phyloP scores from a whole-genome alignment of 2,113 vertebrate genomes.

The Falco punctatus region DNA sequence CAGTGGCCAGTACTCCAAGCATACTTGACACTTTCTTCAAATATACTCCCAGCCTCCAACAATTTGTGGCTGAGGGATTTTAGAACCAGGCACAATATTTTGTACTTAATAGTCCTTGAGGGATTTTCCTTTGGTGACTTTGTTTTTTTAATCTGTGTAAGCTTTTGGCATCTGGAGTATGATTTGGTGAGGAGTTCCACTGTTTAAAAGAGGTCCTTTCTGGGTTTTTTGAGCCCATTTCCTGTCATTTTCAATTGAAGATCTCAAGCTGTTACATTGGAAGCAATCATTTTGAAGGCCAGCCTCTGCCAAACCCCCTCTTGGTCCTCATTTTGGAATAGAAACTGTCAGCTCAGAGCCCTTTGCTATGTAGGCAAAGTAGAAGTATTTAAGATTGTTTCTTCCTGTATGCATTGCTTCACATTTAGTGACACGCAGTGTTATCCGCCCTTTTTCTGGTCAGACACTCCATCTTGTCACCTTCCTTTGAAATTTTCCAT shows the following conservation, averaged over 20 bases:
- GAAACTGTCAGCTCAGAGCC: neutral
- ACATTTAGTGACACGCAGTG: neutral
- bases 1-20: neutral
- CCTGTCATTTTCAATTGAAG: neutral
- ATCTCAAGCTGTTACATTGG: neutral
- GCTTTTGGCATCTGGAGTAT: neutral
- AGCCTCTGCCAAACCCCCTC: neutral
- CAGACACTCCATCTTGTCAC: neutral
- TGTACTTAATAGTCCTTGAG: constrained; percentile 7
- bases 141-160: constrained; percentile 22
- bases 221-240: neutral
- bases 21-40: constrained; percentile 40
- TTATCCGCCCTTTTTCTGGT: neutral
- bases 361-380: neutral
- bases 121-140: constrained; percentile 45
- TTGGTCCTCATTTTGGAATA: neutral
- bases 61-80: constrained; percentile 43
- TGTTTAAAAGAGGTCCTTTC: constrained; percentile 11
- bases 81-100: constrained; percentile 46
- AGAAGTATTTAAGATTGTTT: neutral
- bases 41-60: neutral
- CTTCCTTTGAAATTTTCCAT: neutral
- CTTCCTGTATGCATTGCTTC: neutral
- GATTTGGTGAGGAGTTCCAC: constrained; percentile 8
- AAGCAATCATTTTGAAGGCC: neutral